Percentiles rank a stretch among this genome's conserved stretches.
phyloP scores from a whole-genome alignment of 2,113 vertebrate species.

The Tragelaphus scriptus region DNA sequence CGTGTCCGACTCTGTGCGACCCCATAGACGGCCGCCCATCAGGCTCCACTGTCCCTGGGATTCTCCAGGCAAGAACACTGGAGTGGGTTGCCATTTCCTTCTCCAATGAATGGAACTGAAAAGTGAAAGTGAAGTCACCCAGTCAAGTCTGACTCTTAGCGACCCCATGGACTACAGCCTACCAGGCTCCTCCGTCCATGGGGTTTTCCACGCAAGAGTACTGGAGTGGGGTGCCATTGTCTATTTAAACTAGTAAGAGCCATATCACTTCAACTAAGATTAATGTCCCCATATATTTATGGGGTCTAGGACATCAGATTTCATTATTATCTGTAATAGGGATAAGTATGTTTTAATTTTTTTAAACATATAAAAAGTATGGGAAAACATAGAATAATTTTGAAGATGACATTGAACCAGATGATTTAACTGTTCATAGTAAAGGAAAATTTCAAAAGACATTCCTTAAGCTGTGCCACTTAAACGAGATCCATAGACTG shows the following conservation, averaged over 20 bases:
- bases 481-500: not conserved
- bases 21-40: too few relatives aligned
- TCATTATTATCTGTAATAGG: not conserved
- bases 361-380: not conserved
- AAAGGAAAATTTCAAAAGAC: not conserved
- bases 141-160: too few relatives aligned
- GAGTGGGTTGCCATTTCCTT: too few relatives aligned
- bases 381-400: not conserved
- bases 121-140: too few relatives aligned
- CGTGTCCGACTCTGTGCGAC: too few relatives aligned
- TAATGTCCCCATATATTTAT: not conserved
- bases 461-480: not conserved
- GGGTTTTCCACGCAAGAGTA: too few relatives aligned
- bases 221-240: too few relatives aligned
- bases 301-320: not conserved
- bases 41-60: too few relatives aligned
- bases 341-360: not conserved
- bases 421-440: not conserved
- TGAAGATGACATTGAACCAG: slow-evolving; percentile 22
- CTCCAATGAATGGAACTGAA: too few relatives aligned
- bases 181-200: too few relatives aligned
- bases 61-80: too few relatives aligned
- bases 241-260: not conserved
- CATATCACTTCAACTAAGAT: not conserved
- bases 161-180: too few relatives aligned